Conservation (phyloP, 1,140 invertebrate genomes). For the Plutomurus gul region DNA sequence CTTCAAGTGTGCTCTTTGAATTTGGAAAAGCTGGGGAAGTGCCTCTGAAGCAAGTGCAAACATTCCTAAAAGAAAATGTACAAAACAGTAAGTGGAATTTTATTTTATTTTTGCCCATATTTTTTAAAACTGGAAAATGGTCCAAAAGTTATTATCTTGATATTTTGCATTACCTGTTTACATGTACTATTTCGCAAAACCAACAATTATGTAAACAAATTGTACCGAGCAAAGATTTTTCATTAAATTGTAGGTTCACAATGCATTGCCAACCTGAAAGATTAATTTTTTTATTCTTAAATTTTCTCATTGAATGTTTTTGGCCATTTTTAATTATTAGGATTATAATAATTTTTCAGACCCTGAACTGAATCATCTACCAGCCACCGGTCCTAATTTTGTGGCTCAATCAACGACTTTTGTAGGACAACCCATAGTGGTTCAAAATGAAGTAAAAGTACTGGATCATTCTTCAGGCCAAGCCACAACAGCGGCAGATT, state of each 20-base stretch:
- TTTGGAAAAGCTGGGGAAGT: background rate
- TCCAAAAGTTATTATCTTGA: too few species aligned
- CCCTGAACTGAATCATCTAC: background rate
- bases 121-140: too few species aligned
- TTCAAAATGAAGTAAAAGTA: slow-evolving; percentile 1
- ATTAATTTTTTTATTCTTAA: too few species aligned
- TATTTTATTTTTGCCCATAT: background rate
- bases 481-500: background rate
- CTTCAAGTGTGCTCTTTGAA: background rate
- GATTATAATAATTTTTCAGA: background rate
- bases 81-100: background rate
- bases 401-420: background rate
- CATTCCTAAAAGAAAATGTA: background rate
- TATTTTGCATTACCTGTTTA: too few species aligned
- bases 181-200: too few species aligned
- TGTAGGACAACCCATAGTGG: background rate
- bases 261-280: too few species aligned
- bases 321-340: background rate
- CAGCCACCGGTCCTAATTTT: background rate
- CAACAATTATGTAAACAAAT: too few species aligned
- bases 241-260: too few species aligned
- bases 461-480: background rate
- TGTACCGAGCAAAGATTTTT: too few species aligned
- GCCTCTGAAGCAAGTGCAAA: background rate
- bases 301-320: too few species aligned